Base-by-base conservation (phyloP, 2,113 vertebrate species). In the Centropus bengalensis region DNA sequence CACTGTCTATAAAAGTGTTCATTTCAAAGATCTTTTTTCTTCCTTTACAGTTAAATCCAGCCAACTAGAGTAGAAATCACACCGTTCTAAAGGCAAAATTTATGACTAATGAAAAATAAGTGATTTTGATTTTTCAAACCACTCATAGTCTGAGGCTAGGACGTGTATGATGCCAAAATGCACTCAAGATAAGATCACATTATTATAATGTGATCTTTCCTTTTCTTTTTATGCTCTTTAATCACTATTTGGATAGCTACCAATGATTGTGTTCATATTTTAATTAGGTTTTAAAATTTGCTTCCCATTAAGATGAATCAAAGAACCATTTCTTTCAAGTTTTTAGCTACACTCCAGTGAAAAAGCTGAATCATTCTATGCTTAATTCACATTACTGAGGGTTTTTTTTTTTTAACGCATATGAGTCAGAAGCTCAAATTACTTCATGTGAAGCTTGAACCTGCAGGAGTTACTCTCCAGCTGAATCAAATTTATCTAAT, bases 161-260 rank as follows among this genome's bases (percentile, higher is more conserved):
- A 16, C 36, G 67, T 15, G 40, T 27, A 45, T 12, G 8, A 68
- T 11, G 19, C 10, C 38, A 89, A 83, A 93, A 89, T 55, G 22
- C 19, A 47, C 40, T 83, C 69, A 47, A 33, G 63, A 89, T 30
- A 83, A 81, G 84, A 83, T 77, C 63, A 69, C 24, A 51, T 63
- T 71, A 36, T 64, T 49, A 33, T 62, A 54, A 79, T 51, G 9
- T 40, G 5, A 59, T 36, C 5, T 71, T 71, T 71, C 27, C 13
- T 58, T 93, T 66, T 90, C 21, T 69, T 90, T 86, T 76, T 68
- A 55, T 47, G 14, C 5, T 76, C 24, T 86, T 73, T 73, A 59
- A 38, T 56, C 7, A 66, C 47, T 87, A 51, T 40, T 64, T 91
- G 20, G 83, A 60, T 60, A 59, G 4, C 32, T 73, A 47, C 10